Evolutionary conservation across 2,113 vertebrate species (phyloP), one percentile per base, ranked within the genome.

Genomic region (Salminus brasiliensis): DNA sequence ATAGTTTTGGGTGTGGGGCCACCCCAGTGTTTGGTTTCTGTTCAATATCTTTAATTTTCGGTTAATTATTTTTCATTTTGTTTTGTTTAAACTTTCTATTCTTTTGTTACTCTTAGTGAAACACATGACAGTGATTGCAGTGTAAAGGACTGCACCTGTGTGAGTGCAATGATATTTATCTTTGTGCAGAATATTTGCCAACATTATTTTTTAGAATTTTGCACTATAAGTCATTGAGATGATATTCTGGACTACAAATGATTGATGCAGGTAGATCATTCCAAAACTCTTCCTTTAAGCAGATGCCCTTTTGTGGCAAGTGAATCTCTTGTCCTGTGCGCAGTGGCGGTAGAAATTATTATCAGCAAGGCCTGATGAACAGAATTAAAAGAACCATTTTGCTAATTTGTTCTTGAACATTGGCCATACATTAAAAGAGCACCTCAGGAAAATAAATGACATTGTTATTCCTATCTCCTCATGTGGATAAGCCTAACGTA

Each of bases 321-420:
- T 71, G 53, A 13, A 21, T 45, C 59, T 55, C 30, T 71, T 53
- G 47, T 71, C 43, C 57, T 7, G 74, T 23, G 27, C 4, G 66
- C 66, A 60, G 27, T 30, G 53, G 23, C 49, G 66, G 67, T 71
- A 41, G 71, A 77, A 74, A 60, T 73, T 62, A 69, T 82, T 60
- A 80, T 79, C 79, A 79, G 43, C 60, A 60, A 69, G 69, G 68
- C 81, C 72, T 70, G 29, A 69, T 85, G 72, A 79, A 79, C 73
- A 73, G 62, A 82, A 69, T 80, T 68, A 77, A 81, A 80, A 62
- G 60, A 72, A 59, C 18, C 73, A 53, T 67, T 66, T 25, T n/a
- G 67, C 67, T 67, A 82, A 82, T 78, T 82, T 69, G 62, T 69
- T 82, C 53, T 74, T 74, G 52, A 80, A 80, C 36, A 47, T 69